Evolutionary conservation across 23 tunicate genomes (phyloP).

Genomic region (Ascidia mentula): DNA sequence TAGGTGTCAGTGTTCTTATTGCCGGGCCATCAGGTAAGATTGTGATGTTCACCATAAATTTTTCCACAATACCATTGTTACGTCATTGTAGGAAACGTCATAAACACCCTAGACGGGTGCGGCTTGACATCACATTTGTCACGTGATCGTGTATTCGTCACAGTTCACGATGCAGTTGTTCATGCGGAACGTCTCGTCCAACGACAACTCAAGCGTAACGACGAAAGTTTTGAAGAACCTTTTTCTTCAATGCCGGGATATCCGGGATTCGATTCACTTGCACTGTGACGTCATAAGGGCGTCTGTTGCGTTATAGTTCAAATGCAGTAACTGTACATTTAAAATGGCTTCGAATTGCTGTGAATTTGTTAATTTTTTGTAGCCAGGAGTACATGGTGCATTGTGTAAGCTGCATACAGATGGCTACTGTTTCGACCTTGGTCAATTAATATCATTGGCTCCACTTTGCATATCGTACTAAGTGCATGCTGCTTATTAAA

Average conservation of each 20-base stretch:
- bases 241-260: slow-evolving; percentile 70
- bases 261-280: slow-evolving; percentile 87
- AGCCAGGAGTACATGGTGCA: too few relatives aligned
- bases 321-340: neutral
- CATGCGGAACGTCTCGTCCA: slow-evolving; percentile 52
- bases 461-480: too few relatives aligned
- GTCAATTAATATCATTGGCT: too few relatives aligned
- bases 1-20: slow-evolving; percentile 60
- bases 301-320: too few relatives aligned
- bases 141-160: slow-evolving; percentile 71
- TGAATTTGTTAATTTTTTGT: too few relatives aligned
- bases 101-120: slow-evolving; percentile 62
- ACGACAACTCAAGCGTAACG: neutral
- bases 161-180: slow-evolving; percentile 80
- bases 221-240: slow-evolving; percentile 19
- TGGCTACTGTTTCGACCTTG: too few relatives aligned
- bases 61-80: neutral
- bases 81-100: slow-evolving; percentile 36
- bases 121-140: slow-evolving; percentile 50
- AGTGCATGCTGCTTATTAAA: too few relatives aligned
- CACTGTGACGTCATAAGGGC: slow-evolving; percentile 31
- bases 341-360: too few relatives aligned
- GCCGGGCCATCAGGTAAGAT: slow-evolving; percentile 69
- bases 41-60: neutral
- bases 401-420: too few relatives aligned